A percentile compares a stretch with the other conserved stretches of the same genome.
These are phyloP conservation scores for Eilema sororculum DNA, from an alignment of 2,888 invertebrate species.

Conservation along the genomic window DNA sequence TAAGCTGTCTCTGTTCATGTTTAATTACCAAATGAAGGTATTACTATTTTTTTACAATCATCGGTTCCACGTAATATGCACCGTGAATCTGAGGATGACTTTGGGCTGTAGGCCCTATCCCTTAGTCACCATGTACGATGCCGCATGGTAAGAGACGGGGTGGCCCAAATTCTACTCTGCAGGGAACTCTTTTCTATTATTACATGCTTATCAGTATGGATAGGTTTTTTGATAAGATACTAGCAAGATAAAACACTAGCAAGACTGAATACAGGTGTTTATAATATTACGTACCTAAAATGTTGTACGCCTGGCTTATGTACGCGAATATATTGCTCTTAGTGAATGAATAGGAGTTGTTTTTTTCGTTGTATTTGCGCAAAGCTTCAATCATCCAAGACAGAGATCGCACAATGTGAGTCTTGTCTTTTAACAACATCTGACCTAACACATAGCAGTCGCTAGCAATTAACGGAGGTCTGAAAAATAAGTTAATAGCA, in stretches of 20 bases:
- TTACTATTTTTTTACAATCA: no score
- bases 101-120: no score
- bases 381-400: slow-evolving; percentile 98
- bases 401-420: slow-evolving; percentile 96
- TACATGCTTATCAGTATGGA: no score
- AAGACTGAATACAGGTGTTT: background rate
- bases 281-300: slow-evolving; percentile 90
- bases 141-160: no score
- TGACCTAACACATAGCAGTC: slow-evolving; percentile 98
- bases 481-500: slow-evolving; percentile 51
- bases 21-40: background rate
- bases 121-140: no score
- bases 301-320: slow-evolving; percentile 97
- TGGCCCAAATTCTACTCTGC: no score
- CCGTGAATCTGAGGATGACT: no score
- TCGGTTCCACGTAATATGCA: no score
- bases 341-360: slow-evolving; percentile 85
- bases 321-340: slow-evolving; percentile 96
- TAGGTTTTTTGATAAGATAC: no score
- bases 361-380: slow-evolving; percentile 88
- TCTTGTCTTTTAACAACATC: slow-evolving; percentile 94
- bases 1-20: background rate
- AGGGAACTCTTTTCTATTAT: no score
- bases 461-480: slow-evolving; percentile 91
- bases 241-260: background rate